Evolutionary conservation across 2,113 vertebrate genomes (phyloP), one percentile per base, ranked within the genome.

Genomic region (Limnothrissa miodon): DNA sequence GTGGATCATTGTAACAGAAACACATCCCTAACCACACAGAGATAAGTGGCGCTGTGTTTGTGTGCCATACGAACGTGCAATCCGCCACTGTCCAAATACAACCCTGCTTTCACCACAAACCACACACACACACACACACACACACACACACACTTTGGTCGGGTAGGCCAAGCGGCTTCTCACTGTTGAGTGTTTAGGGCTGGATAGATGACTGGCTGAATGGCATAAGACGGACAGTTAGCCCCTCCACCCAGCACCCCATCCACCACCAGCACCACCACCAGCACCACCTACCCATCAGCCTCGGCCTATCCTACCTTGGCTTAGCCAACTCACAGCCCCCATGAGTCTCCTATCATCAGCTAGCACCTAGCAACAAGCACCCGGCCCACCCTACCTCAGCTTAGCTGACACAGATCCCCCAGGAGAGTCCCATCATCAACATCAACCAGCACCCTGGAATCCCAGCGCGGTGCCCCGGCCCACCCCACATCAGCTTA

Each of bases 11-110:
- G 74, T 45, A 56, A 81, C 74, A 81, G 83, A 53, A 79, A 85
- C 44, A 17, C 4, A 21, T 62, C 39, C 53, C 44, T 36, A 70
- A 36, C 62, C 25, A 74, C 66, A 74, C 29, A 74, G 66, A 74
- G 66, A 74, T 74, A 74, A 74, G 66, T 39, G 33, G 66, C 11
- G 66, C 10, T 84, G 44, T 86, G 51, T 86, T 86, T 85, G 66
- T 15, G 13, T 74, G 66, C 5, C 66, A 36, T 74, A 74, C 66
- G 17, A 29, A 74, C 66, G 13, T 74, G 25, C 51, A 6, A 17
- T 66, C 8, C 66, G 15, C 66, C 10, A 42, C 42, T 6, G 2
- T 42, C 42, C 42, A 42, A 42, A 42, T 42, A 42, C 6, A 4
- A 6, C 42, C 42, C 42, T 6, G 2, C 42, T 42, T 6, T 13